Conservation (phyloP, 2,113 vertebrate species). For the Saimiri boliviensis region DNA sequence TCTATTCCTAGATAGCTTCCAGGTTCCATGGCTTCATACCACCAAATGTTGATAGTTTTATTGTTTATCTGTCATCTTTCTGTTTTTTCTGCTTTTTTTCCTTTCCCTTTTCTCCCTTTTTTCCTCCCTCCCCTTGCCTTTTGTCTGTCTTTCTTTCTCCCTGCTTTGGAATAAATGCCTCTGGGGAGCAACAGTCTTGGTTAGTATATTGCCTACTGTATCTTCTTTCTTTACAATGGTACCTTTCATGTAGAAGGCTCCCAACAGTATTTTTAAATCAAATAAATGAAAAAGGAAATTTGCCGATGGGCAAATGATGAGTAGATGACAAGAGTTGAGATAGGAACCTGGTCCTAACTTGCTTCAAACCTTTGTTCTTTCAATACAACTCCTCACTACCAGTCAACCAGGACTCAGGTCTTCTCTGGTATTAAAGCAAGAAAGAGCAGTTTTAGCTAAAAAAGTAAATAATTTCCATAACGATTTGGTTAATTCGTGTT, state of each 20-base stretch:
- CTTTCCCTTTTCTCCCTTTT: no score
- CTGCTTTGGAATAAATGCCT: not conserved
- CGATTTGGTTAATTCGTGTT: conserved; percentile 12
- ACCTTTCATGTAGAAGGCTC: not conserved
- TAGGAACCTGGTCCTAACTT: not conserved
- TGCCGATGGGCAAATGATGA: not conserved
- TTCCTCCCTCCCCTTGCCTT: not conserved
- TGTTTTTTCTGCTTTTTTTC: not conserved
- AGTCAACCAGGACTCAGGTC: not conserved
- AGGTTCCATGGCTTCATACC: not conserved
- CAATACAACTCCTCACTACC: not conserved
- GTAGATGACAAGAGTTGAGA: not conserved
- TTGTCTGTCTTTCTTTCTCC: not conserved
- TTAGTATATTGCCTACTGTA: not conserved
- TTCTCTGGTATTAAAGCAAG: not conserved
- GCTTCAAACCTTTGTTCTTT: not conserved
- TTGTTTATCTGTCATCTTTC: not conserved
- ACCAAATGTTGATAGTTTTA: not conserved
- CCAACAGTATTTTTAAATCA: not conserved
- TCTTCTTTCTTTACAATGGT: not conserved
- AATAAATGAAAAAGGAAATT: not conserved
- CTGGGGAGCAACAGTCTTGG: not conserved
- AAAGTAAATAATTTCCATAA: not conserved
- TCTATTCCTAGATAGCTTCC: not conserved
- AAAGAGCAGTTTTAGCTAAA: not conserved